Percentiles rank a stretch among this genome's conserved stretches.
Conservation (phyloP, 2,888 invertebrate genomes). For the Geophilus truncorum region DNA sequence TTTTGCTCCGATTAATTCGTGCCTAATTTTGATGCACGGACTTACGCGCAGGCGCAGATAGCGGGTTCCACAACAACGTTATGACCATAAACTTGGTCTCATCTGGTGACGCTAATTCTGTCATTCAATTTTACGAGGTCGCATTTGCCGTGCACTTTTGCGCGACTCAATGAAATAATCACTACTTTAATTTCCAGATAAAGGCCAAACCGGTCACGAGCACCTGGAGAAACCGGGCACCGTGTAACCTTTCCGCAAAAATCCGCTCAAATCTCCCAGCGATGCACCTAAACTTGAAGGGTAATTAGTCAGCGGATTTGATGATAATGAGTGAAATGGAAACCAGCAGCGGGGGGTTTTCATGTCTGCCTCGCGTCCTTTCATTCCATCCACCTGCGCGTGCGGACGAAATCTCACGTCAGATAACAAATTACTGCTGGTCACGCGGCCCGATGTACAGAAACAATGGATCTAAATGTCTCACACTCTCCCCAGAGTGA, state of each 20-base stretch:
- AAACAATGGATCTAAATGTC: background rate
- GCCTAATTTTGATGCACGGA: background rate
- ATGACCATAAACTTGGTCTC: constrained; percentile 11
- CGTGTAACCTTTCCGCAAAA: background rate
- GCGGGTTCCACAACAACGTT: background rate
- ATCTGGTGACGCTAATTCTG: constrained; percentile 15
- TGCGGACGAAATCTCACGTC: background rate
- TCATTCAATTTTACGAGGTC: background rate
- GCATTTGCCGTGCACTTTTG: background rate
- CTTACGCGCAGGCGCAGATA: background rate
- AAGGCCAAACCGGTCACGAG: background rate
- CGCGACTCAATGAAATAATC: background rate
- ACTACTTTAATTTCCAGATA: constrained; percentile 5
- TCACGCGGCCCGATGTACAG: background rate
- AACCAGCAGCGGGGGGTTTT: background rate
- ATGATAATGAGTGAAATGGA: constrained; percentile 1
- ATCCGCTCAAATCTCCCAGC: background rate
- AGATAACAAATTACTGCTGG: background rate
- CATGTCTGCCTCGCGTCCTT: background rate
- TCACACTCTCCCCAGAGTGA: background rate
- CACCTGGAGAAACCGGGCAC: background rate
- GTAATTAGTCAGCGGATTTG: background rate
- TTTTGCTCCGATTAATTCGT: background rate
- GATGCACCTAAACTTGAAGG: background rate
- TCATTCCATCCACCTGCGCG: background rate